Evolutionary conservation across 2,888 invertebrate genomes (phyloP).

Genomic region (Orthonevra nobilis): DNA sequence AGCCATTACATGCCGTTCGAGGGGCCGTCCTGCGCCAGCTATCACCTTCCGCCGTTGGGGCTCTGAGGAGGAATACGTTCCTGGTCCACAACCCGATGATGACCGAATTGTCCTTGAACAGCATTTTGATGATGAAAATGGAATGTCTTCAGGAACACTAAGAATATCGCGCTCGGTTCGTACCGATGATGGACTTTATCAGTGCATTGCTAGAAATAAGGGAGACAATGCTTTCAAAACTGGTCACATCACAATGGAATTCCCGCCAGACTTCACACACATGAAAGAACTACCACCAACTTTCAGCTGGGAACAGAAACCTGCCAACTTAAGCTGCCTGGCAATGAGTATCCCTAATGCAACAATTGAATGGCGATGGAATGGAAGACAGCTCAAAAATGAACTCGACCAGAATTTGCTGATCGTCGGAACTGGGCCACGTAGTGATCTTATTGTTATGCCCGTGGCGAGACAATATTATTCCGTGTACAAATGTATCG

Average conservation of each 20-base stretch:
- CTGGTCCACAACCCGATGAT: slow-evolving; percentile 85
- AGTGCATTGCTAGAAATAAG: slow-evolving; percentile 90
- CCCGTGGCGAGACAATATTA: slow-evolving; percentile 86
- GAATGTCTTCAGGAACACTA: slow-evolving; percentile 85
- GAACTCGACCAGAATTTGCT: slow-evolving; percentile 81
- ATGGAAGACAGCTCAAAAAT: slow-evolving; percentile 82
- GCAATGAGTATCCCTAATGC: slow-evolving; percentile 96
- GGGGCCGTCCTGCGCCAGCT: slow-evolving; percentile 89
- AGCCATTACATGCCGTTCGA: slow-evolving; percentile 87
- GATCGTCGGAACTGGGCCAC: slow-evolving; percentile 86
- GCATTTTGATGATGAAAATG: slow-evolving; percentile 81
- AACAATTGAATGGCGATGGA: slow-evolving; percentile 91
- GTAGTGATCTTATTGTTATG: slow-evolving; percentile 86
- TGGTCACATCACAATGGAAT: slow-evolving; percentile 91
- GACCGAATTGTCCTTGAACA: slow-evolving; percentile 85
- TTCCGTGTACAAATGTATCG: slow-evolving; percentile 90
- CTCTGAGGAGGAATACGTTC: slow-evolving; percentile 83
- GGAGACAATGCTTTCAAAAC: slow-evolving; percentile 88
- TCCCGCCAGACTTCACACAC: slow-evolving; percentile 89
- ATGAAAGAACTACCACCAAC: slow-evolving; percentile 86
- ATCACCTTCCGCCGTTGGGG: slow-evolving; percentile 91
- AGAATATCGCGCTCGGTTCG: slow-evolving; percentile 85
- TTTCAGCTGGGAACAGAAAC: slow-evolving; percentile 91
- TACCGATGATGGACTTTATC: slow-evolving; percentile 92
- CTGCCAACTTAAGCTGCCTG: slow-evolving; percentile 91